Base-by-base conservation (phyloP, 2,888 invertebrate genomes). In the Amiota minor region DNA sequence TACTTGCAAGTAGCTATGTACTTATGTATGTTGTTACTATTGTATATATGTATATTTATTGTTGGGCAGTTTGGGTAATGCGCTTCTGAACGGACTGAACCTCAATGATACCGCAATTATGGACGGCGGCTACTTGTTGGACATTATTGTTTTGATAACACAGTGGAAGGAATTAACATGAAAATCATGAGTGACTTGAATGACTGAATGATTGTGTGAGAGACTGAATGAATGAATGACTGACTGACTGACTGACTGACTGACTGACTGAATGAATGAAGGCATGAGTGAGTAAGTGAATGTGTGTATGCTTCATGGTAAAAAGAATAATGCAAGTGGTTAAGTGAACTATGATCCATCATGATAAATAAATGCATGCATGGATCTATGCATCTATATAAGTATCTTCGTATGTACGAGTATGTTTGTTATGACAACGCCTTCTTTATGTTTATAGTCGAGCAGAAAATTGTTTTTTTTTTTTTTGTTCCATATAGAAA, bases 341-440 rank as follows among this genome's bases (percentile, higher is more conserved):
- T 35, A 67, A 14, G 20, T 59, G 53, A 16, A 53, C 53, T 16
- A 59, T 59, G 20, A 49, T 49, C 18, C 16, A 49, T 16, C 47
- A 49, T 49, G 71, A 72, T 75, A 64, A 65, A 50, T 73, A 62
- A 55, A 67, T 18, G 20, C 55, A 53, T 59, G 35, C 50, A 65
- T 67, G 18, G 35, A 55, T 49, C 69, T 14, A 61, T 45, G 46
- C 14, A 65, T 45, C 12, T 47, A 49, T 46, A 16, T n/a, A n/a
- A n/a, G n/a, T 80, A 83, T 83, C 85, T 84, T 84, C 84, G 83
- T 79, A 84, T 59, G 61, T 18, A 70, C 23, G 16, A 53, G 35
- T 35, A 35, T 35, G 35, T 35, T 35, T 35, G 35, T 35, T 35
- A 35, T 35, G 6, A 35, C 35, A 35, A 35, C 35, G 35, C 35